Conservation (phyloP, 2,888 invertebrate species). For the Rhorus exstirpatorius region DNA sequence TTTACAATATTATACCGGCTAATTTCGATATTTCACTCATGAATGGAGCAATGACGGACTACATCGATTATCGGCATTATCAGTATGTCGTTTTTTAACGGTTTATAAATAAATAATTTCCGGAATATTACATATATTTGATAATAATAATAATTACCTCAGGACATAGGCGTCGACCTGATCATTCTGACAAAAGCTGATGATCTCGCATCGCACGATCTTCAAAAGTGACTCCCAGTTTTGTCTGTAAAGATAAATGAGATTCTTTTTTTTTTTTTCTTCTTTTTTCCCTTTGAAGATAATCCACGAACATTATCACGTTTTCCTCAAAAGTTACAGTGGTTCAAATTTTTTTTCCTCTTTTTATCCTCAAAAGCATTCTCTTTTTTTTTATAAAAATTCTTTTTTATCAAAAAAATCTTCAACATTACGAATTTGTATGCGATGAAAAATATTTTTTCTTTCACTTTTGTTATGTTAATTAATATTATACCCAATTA, state of each 20-base stretch:
- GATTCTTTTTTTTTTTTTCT: background rate
- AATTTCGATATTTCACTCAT: background rate
- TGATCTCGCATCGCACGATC: slow-evolving; percentile 98
- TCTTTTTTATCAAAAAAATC: no score
- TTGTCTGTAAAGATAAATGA: slow-evolving; percentile 88
- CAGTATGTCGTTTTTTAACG: background rate
- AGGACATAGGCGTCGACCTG: slow-evolving; percentile 98
- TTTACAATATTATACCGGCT: background rate
- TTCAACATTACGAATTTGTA: no score
- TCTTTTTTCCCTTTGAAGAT: no score
- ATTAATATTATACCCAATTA: background rate
- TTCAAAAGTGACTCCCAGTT: slow-evolving; percentile 96
- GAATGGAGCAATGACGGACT: background rate
- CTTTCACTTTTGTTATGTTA: background rate
- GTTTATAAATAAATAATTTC: slow-evolving; percentile 8
- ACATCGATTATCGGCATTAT: background rate
- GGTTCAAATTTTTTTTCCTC: background rate
- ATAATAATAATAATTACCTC: slow-evolving; percentile 90
- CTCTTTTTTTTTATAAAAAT: no score
- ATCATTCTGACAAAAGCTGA: slow-evolving; percentile 95
- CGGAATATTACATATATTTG: no score
- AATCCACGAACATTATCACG: no score
- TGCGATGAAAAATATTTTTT: no score
- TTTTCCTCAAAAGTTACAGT: background rate
- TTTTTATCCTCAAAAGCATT: no score